Evolutionary conservation across 2,888 invertebrate genomes (phyloP), one percentile per base, ranked within the genome.

Genomic region (Atethmia centrago): DNA sequence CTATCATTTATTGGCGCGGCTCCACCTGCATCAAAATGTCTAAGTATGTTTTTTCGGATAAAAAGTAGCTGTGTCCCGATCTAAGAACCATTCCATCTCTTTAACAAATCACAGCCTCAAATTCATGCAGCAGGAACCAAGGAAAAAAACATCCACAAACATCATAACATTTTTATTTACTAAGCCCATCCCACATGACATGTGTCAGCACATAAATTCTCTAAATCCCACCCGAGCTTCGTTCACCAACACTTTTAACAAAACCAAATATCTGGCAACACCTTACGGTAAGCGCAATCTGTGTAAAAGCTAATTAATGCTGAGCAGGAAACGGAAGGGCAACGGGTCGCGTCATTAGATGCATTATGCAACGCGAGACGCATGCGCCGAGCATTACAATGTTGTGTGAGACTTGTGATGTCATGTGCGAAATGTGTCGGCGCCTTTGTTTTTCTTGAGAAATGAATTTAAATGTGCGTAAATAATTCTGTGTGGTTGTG

Each of bases 281-380:
- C 84, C 81, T 84, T 77, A 81, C 69, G 76, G 85, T 84, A 74
- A 82, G 61, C 77, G 70, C 80, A 83, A 88, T 84, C 88, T 81
- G 79, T 77, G 87, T 88, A 85, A 90, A 88, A 87, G 89, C 91
- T 93, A 92, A 95, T 95, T 94, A 93, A 94, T 95, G 92, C 94
- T 78, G 87, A 80, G 84, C 92, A 93, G 94, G 93, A 94, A 93
- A 88, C 93, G 95, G 95, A 95, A 95, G 95, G 94, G 93, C 95
- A 95, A 88, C 91, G 91, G 94, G 94, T 94, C 94, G 92, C 91
- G 89, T 90, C 93, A 92, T 93, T 92, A 92, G 90, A 92, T 95
- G 94, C 95, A 95, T 95, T 93, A 95, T 95, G 95, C 95, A 95
- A 90, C 87, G 83, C 85, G 84, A 79, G 75, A 87, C 92, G 92